Base-by-base conservation (phyloP, 2,888 invertebrate genomes). In the Clostera curtula region DNA sequence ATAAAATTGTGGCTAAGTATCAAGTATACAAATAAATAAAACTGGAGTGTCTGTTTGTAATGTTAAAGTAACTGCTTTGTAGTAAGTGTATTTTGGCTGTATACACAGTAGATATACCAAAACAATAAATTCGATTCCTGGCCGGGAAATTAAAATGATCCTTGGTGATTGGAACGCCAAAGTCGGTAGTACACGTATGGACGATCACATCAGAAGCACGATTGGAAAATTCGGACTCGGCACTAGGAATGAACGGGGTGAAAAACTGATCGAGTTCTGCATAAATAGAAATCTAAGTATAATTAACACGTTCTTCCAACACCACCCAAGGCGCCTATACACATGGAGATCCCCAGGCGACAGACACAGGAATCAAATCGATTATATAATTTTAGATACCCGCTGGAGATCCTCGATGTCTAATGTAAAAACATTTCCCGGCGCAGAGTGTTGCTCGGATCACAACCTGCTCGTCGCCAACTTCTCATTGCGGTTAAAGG, bases 391-490 rank as follows among this genome's bases (percentile, higher is more conserved):
- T 2, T 10, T 24, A 3, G 7, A 2, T 3, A 23, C 13, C 4
- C 4, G 14, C 5, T 23, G 22, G 22, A 13, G 14, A 8, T 23
- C 22, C 2, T 13, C 22, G 2, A 13, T 23, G 2, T 8, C 7
- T 3, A 23, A 23, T 23, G 14, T 14, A 6, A 14, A 8, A 8
- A 23, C 22, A 1, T 19, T 20, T n/a, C 27, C 27, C 3, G 19
- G 31, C 3, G 26, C 31, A 1, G 27, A 31, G 5, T 27, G 26
- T n/a, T 19, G 24, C 4, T 19, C 19, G 0, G 27, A 31, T n/a
- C 27, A 31, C 9, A 12, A 20, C 6, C 16, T 30, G 5, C 20
- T 30, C 2, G 22, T 30, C 1, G 16, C 19, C 7, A 6, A 13
- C 7, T 5, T 19, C 4, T 3, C 3, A 3, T 2, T 19, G 5